Evolutionary conservation across 1,140 invertebrate species (phyloP).

Genomic region (Eufriesea mexicana): DNA sequence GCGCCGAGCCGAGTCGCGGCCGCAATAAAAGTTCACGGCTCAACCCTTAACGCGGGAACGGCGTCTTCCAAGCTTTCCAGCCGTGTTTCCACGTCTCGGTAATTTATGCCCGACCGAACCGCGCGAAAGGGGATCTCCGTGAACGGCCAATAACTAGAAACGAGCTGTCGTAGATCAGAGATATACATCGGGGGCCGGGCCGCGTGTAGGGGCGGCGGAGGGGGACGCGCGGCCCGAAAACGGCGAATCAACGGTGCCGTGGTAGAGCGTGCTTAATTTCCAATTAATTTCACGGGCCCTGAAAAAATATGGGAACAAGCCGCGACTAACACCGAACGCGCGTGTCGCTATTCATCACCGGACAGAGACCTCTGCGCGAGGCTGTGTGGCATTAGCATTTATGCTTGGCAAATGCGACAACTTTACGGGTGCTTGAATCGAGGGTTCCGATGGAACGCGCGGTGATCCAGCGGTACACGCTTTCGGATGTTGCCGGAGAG

Average conservation of each 20-base stretch:
- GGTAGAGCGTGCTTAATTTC: slow-evolving; percentile 64
- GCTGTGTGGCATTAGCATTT: slow-evolving; percentile 65
- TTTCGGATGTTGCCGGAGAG: not conserved
- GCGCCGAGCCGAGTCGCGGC: no score
- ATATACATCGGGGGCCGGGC: slow-evolving; percentile 29
- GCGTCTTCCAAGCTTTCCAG: not conserved
- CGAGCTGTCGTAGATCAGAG: slow-evolving; percentile 50
- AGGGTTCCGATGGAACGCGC: not conserved
- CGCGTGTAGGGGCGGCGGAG: not conserved
- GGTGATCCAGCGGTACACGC: not conserved
- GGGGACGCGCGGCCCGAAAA: slow-evolving; percentile 27
- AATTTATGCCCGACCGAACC: slow-evolving; percentile 25
- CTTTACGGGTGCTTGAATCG: slow-evolving; percentile 55
- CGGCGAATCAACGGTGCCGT: slow-evolving; percentile 26
- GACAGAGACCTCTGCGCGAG: slow-evolving; percentile 7
- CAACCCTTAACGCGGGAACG: not conserved
- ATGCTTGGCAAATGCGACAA: slow-evolving; percentile 63
- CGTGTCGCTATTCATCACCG: slow-evolving; percentile 67
- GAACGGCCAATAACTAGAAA: slow-evolving; percentile 53
- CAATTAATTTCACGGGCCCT: slow-evolving; percentile 68
- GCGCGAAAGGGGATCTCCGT: slow-evolving; percentile 13
- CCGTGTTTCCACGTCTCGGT: slow-evolving; percentile 25
- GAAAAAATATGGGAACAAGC: slow-evolving; percentile 69
- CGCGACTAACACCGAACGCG: slow-evolving; percentile 58
- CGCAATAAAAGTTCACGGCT: not conserved